phyloP scores from a whole-genome alignment of 2,888 invertebrate species.

The Baccha elongata region DNA sequence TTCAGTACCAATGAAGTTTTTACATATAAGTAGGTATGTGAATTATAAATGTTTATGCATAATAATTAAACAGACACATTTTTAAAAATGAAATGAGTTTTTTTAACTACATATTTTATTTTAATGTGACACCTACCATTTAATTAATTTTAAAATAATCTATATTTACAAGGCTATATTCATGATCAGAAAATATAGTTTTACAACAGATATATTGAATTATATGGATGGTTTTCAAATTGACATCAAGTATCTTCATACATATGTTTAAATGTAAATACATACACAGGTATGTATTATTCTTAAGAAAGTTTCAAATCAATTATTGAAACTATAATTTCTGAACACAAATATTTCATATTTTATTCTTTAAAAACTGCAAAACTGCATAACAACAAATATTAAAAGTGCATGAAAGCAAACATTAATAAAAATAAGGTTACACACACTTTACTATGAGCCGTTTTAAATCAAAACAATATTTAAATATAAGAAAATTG shows the following conservation, averaged over 20 bases:
- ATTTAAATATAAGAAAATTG: no score
- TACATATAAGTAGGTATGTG: slow-evolving; percentile 31
- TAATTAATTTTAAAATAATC: slow-evolving; percentile 14
- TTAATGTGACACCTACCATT: slow-evolving; percentile 47
- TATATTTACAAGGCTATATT: slow-evolving; percentile 54
- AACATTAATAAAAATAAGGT: slow-evolving; percentile 1
- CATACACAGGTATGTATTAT: no score
- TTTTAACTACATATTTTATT: not conserved
- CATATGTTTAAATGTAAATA: no score
- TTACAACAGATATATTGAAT: slow-evolving; percentile 4
- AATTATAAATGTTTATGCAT: slow-evolving; percentile 34
- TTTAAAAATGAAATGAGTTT: slow-evolving; percentile 45
- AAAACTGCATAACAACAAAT: slow-evolving; percentile 1
- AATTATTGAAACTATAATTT: slow-evolving; percentile 14
- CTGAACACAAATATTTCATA: not conserved
- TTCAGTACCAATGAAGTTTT: slow-evolving; percentile 37
- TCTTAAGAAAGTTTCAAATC: not conserved
- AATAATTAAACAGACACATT: slow-evolving; percentile 50
- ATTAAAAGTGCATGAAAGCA: slow-evolving; percentile 21
- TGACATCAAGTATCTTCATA: not conserved
- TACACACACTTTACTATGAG: not conserved
- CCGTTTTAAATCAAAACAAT: no score
- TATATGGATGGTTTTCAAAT: no score
- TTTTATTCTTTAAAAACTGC: not conserved
- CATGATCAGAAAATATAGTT: slow-evolving; percentile 26